Evolutionary conservation across 2,888 invertebrate species (phyloP).

Genomic region (Pseudeuparius sepicola): DNA sequence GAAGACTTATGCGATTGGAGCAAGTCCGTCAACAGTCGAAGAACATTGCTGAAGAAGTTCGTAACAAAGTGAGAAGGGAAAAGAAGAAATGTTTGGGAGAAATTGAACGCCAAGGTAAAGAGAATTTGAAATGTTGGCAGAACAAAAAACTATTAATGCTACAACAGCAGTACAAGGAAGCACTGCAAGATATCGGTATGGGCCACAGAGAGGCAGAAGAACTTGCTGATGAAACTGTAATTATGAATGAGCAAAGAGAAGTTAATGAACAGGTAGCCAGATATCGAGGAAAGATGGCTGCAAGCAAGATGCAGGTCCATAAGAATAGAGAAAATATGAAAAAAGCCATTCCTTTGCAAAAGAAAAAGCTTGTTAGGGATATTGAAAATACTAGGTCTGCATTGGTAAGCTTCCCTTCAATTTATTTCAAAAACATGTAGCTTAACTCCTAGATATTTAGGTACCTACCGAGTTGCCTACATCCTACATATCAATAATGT

Average conservation of each 20-base stretch:
- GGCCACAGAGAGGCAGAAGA: constrained; percentile 41
- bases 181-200: constrained; percentile 42
- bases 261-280: constrained; percentile 29
- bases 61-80: constrained; percentile 45
- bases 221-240: constrained; percentile 35
- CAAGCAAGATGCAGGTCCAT: constrained; percentile 19
- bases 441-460: no score
- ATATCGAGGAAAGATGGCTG: constrained; percentile 36
- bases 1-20: constrained; percentile 48
- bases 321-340: constrained; percentile 26
- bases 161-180: constrained; percentile 44
- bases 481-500: no score
- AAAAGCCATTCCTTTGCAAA: constrained; percentile 28
- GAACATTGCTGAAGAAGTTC: constrained; percentile 45
- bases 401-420: no score
- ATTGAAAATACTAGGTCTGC: constrained; percentile 41
- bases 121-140: constrained; percentile 44
- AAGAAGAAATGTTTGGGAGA: constrained; percentile 42
- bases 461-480: no score
- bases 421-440: constrained; percentile 16
- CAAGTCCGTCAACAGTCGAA: constrained; percentile 57
- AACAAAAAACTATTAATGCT: constrained; percentile 41
- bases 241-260: constrained; percentile 19
- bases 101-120: constrained; percentile 41
- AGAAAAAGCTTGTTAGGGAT: constrained; percentile 35